These are phyloP conservation scores for Microcebus griseorufus DNA, from an alignment of 2,113 vertebrate species.

Conservation along the genomic window DNA sequence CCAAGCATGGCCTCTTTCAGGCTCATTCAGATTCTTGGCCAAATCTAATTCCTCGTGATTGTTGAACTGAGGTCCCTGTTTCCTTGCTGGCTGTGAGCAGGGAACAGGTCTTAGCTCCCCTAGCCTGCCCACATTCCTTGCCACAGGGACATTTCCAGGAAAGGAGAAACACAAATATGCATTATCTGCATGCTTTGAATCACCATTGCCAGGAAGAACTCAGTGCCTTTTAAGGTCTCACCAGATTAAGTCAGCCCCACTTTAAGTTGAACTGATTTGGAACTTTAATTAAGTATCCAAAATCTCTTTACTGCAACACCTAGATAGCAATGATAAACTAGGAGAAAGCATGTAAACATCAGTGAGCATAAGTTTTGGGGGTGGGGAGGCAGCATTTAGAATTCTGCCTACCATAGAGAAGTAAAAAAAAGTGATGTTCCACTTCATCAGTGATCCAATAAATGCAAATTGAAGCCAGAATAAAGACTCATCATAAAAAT, in stretches of 20 bases:
- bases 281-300: background rate
- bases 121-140: no score
- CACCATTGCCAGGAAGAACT: accelerated
- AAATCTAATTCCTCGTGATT: background rate
- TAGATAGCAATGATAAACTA: background rate
- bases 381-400: no score
- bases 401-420: background rate
- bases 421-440: background rate
- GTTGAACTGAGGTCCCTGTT: background rate
- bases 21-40: no score
- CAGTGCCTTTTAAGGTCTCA: background rate
- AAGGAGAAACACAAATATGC: background rate
- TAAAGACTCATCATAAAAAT: background rate
- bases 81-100: no score
- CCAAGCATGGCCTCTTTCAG: background rate
- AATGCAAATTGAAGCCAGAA: background rate
- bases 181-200: background rate
- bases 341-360: background rate
- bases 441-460: background rate
- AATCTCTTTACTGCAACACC: background rate
- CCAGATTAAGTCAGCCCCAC: background rate
- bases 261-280: background rate
- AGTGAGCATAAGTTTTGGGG: background rate
- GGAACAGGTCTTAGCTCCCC: no score
- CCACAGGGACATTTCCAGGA: background rate